Base-by-base conservation (phyloP, 2,888 invertebrate genomes). In the Andricus quercusramuli region DNA sequence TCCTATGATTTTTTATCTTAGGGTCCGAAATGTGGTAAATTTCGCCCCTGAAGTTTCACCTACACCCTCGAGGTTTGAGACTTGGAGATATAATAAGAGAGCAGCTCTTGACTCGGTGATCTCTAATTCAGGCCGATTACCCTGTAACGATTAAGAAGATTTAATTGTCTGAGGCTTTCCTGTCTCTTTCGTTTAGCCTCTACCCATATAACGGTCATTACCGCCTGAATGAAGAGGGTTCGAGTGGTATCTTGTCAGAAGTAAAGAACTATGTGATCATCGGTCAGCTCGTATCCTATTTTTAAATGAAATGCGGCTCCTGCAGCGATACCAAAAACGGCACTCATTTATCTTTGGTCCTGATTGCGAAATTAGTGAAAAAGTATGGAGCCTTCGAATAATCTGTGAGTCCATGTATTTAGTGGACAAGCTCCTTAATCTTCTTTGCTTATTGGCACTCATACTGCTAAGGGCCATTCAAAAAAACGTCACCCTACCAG, bases 81-180 rank as follows among this genome's bases (percentile, higher is more conserved):
- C 51, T 79, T 78, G 56, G 68, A 78, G 84, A 86, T 86, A 86
- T 86, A 85, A 84, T 85, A 84, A 86, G 82, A 81, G 85, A 84
- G 85, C 64, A 70, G 79, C 67, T 29, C 77, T 80, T 67, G 77
- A 80, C 67, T 59, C 66, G 74, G 83, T 79, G 80, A 81, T 80
- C 78, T 87, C 91, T 91, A 91, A 91, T 91, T 90, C 88, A 87
- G 84, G 84, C 86, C 91, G 89, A 91, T 91, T 91, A 91, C 89
- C 86, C 79, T 64, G 85, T 81, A 84, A 80, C 91, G 91, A 91
- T 91, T 91, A 91, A 91, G 90, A 91, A 87, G 88, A 90, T 91
- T 91, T 91, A 91, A 91, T 91, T 91, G 90, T 89, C 86, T 83
- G 84, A 79, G 66, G 80, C 81, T 79, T 70, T 70, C 83, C 85